Evolutionary conservation across 2,888 invertebrate genomes (phyloP).

Genomic region (Drosophila hamatofila): DNA sequence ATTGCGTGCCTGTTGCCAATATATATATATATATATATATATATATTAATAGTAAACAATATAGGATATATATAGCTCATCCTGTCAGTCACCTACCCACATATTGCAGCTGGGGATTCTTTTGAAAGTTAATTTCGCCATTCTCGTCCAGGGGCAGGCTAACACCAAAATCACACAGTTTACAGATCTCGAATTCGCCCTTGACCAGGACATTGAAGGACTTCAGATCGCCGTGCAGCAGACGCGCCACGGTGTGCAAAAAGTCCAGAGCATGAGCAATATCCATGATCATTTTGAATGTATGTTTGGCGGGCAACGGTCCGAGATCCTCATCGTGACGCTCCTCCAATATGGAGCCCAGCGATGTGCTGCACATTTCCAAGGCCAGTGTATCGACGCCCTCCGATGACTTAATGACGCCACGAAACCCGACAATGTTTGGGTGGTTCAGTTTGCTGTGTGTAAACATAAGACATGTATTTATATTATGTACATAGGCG

Average conservation of each 20-base stretch:
- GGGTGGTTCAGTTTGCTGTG: slow-evolving; percentile 89
- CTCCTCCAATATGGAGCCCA: slow-evolving; percentile 91
- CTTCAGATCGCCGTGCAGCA: slow-evolving; percentile 94
- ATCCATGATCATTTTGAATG: slow-evolving; percentile 89
- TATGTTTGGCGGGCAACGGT: slow-evolving; percentile 88
- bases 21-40: neutral
- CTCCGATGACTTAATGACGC: slow-evolving; percentile 84
- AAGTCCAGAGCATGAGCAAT: slow-evolving; percentile 91
- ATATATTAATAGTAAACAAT: neutral
- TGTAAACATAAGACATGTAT: neutral
- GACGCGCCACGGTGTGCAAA: slow-evolving; percentile 89
- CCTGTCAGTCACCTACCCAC: slow-evolving; percentile 85
- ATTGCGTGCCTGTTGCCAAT: slow-evolving; percentile 88
- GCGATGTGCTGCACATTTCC: slow-evolving; percentile 90
- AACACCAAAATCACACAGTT: slow-evolving; percentile 95
- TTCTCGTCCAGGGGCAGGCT: slow-evolving; percentile 89
- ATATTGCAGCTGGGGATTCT: slow-evolving; percentile 87
- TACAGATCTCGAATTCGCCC: slow-evolving; percentile 90
- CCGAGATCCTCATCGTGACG: slow-evolving; percentile 87
- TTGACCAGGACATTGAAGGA: slow-evolving; percentile 93
- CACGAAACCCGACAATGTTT: slow-evolving; percentile 92
- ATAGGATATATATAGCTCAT: neutral
- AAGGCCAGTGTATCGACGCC: slow-evolving; percentile 89
- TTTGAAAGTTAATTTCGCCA: slow-evolving; percentile 87
- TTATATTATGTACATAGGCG: neutral